Evolutionary conservation across 2,888 invertebrate species (phyloP).

Genomic region (Polia nebulosa): DNA sequence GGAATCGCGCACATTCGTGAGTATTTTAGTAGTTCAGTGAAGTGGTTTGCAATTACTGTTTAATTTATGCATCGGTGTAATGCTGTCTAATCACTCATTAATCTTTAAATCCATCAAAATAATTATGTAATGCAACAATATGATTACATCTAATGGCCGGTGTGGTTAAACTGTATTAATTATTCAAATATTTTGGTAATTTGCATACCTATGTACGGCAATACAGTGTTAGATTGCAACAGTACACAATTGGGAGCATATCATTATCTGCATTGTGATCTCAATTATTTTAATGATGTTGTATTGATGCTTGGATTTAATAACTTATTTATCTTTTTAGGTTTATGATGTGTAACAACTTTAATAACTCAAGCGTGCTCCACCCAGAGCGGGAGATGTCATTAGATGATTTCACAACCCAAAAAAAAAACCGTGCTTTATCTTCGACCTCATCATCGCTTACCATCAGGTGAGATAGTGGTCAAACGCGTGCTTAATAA

Average conservation of each 20-base stretch:
- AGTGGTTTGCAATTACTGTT: not conserved
- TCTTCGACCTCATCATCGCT: too few species aligned
- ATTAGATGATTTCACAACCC: too few species aligned
- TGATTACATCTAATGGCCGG: conserved; percentile 20
- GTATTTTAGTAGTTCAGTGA: too few species aligned
- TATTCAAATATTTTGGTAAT: conserved; percentile 43
- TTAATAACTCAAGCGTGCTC: too few species aligned
- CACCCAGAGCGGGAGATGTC: too few species aligned
- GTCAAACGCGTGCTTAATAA: too few species aligned
- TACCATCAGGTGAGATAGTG: too few species aligned
- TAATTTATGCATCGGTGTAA: conserved; percentile 1
- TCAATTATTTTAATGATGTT: not conserved
- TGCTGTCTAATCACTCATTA: conserved; percentile 13
- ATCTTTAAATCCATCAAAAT: conserved; percentile 28
- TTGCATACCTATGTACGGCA: conserved; percentile 27
- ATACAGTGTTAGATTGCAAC: conserved; percentile 22
- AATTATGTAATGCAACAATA: conserved; percentile 27
- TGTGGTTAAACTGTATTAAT: conserved; percentile 17
- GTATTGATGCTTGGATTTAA: too few species aligned
- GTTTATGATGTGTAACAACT: too few species aligned
- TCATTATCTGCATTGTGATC: not conserved
- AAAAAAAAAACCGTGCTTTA: too few species aligned
- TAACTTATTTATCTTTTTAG: too few species aligned
- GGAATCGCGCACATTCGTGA: too few species aligned
- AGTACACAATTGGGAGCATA: not conserved